Conservation (phyloP, 2,888 invertebrate species). For the Conomelus anceps region DNA sequence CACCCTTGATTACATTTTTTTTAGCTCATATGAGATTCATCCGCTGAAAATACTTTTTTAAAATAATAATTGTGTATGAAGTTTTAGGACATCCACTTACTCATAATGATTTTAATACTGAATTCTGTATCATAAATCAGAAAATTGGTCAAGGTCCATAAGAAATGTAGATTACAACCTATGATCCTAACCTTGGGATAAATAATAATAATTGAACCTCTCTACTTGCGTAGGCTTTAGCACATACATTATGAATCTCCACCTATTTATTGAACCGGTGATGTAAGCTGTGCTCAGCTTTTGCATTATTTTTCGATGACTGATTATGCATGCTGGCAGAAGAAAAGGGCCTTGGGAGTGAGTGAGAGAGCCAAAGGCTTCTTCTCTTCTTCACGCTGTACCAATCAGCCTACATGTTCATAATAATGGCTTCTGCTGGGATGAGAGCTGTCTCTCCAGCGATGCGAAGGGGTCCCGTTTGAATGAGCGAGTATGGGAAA, state of each 20-base stretch:
- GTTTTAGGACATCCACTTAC: neutral
- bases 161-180: neutral
- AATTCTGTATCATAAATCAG: neutral
- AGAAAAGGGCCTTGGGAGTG: neutral
- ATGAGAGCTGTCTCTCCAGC: neutral
- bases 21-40: neutral
- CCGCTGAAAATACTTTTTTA: neutral
- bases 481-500: neutral
- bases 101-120: neutral
- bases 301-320: neutral
- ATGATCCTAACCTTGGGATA: neutral
- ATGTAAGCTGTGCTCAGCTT: neutral
- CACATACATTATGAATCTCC: neutral
- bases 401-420: neutral
- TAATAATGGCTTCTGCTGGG: neutral
- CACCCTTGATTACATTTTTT: neutral
- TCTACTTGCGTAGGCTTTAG: neutral
- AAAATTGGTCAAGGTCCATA: neutral
- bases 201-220: neutral
- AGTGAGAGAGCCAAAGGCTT: neutral
- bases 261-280: neutral
- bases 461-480: neutral
- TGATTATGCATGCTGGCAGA: neutral
- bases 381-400: neutral
- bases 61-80: neutral